Base-by-base conservation (phyloP, 2,888 invertebrate species). In the Neria commutata region DNA sequence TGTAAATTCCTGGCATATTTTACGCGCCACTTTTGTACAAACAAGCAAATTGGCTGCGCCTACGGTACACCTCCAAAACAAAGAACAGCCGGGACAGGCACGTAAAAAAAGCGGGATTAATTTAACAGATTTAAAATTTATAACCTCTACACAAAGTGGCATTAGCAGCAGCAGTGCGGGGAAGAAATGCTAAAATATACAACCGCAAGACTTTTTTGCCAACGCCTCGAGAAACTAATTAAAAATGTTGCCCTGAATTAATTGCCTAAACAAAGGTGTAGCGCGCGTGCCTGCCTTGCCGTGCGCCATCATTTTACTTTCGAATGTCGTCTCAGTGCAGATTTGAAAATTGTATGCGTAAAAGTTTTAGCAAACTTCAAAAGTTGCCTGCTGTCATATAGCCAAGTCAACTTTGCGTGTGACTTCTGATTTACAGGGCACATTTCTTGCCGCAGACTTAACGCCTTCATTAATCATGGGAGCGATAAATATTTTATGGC, bases 121-220 rank as follows among this genome's bases (percentile, higher is more conserved):
- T 73, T 75, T 70, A 75, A 69, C 75, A 75, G 71, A 79, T 79
- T 79, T 79, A 76, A 77, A 79, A 79, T 79, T 79, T 79, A 79
- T 78, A 77, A 75, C 78, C 72, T 66, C 65, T 66, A 61, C 58
- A 61, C 58, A n/a, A n/a, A 6, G 29, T 29, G 29, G 29, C 29
- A 42, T 4, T 21, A n/a, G 40, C 26, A 24, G 11, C 24, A 48
- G 14, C 48, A 10, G 52, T 48, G 46, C 53, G 58, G 21, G 19
- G 5, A 73, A 71, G 68, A 72, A 70, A 67, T 71, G 70, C 70
- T 67, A 70, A 72, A 69, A 70, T 70, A 72, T 70, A 66, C 72
- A 64, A 67, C 72, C 76, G 71, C 78, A 78, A 77, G 75, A 74
- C 72, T 71, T 68, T 65, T 66, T 56, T 63, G 63, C 62, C 67